phyloP scores from a whole-genome alignment of 2,888 invertebrate genomes.

The Lycaena phlaeas region DNA sequence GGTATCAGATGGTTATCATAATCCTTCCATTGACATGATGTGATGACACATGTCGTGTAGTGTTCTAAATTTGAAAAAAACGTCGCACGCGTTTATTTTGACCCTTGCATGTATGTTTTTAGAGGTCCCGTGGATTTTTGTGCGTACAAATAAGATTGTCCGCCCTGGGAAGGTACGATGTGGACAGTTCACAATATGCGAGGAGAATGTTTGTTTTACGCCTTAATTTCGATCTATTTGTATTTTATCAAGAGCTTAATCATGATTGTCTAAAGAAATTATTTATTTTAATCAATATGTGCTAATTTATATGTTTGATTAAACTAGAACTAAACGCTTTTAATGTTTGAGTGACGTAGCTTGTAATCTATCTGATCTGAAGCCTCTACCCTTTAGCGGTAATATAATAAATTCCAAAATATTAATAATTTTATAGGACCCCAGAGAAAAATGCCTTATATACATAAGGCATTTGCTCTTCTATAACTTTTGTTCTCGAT shows the following conservation, averaged over 20 bases:
- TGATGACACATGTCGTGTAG: conserved; percentile 72
- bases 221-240: conserved; percentile 43
- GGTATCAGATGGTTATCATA: conserved; percentile 72
- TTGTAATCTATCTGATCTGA: too few species aligned
- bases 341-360: too few species aligned
- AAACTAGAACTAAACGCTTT: too few species aligned
- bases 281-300: conserved; percentile 2
- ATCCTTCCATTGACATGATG: conserved; percentile 72
- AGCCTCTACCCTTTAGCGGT: too few species aligned
- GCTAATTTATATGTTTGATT: background rate
- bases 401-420: too few species aligned
- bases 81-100: conserved; percentile 19
- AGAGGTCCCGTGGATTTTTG: conserved; percentile 24
- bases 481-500: too few species aligned
- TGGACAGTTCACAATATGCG: conserved; percentile 55
- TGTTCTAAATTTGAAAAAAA: conserved; percentile 52
- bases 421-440: too few species aligned
- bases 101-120: conserved; percentile 26
- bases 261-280: conserved; percentile 5
- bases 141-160: conserved; percentile 21
- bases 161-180: conserved; percentile 48
- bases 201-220: conserved; percentile 38
- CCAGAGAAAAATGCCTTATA: too few species aligned
- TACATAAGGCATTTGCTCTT: too few species aligned
- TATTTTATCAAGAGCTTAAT: conserved; percentile 36